phyloP scores from a whole-genome alignment of 53 echinoderm and acorn worm genomes.

The Patiria pectinifera region DNA sequence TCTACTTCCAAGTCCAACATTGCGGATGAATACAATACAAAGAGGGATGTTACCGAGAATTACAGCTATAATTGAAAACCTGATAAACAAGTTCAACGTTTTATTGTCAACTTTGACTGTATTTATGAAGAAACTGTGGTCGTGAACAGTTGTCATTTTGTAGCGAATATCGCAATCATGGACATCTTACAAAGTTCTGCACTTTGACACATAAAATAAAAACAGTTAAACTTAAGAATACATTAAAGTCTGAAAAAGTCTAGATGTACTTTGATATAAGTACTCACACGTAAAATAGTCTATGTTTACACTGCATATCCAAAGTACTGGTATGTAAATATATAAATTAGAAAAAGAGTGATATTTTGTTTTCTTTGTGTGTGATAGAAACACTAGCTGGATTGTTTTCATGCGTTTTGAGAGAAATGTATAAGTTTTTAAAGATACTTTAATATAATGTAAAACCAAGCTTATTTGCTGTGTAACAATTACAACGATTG shows the following conservation, averaged over 20 bases:
- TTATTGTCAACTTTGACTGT: no score
- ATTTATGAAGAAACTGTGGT: not conserved
- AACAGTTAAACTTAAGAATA: no score
- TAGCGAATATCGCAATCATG: not conserved
- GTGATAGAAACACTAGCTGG: no score
- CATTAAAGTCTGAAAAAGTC: no score
- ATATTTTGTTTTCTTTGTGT: no score
- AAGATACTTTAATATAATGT: not conserved
- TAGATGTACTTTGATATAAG: not conserved
- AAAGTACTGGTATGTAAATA: not conserved
- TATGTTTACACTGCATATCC: not conserved
- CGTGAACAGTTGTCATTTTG: not conserved
- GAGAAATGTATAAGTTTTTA: not conserved
- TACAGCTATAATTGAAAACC: conserved; percentile 73
- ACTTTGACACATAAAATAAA: not conserved
- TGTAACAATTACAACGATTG: not conserved
- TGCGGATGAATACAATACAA: conserved; percentile 17
- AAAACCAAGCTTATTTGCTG: not conserved
- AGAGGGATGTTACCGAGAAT: conserved; percentile 72
- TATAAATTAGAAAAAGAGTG: no score
- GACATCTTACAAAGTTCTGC: no score
- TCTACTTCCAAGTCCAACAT: conserved; percentile 26
- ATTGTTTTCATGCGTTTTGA: not conserved
- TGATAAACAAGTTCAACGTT: no score
- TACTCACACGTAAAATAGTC: not conserved